These are phyloP conservation scores for Loris lydekkerianus DNA, from an alignment of 2,797 vertebrate species.

Conservation along the genomic window DNA sequence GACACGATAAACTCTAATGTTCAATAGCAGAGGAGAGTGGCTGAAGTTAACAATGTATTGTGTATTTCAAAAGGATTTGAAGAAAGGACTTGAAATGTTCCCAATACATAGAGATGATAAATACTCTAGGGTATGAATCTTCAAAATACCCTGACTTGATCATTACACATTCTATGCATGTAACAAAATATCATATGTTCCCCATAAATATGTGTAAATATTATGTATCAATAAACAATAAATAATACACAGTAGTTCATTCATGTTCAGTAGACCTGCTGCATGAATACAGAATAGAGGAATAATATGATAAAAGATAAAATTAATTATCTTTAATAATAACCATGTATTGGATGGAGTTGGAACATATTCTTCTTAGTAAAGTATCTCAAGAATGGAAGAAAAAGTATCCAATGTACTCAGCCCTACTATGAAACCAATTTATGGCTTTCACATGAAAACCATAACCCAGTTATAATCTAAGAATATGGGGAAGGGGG, in stretches of 20 bases:
- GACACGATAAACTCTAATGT: background rate
- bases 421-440: too few relatives aligned
- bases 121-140: background rate
- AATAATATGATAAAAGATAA: too few relatives aligned
- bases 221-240: background rate
- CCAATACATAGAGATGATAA: background rate
- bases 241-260: background rate
- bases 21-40: background rate
- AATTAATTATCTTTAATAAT: too few relatives aligned
- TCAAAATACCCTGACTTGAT: background rate
- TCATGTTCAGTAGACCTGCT: slow-evolving; percentile 33
- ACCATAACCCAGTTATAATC: too few relatives aligned
- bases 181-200: background rate
- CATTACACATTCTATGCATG: background rate
- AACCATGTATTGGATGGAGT: too few relatives aligned
- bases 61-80: background rate
- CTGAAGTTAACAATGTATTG: background rate
- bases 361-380: too few relatives aligned
- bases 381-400: too few relatives aligned
- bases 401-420: too few relatives aligned
- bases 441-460: too few relatives aligned
- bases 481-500: too few relatives aligned
- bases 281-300: slow-evolving; percentile 29
- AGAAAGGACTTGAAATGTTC: background rate
- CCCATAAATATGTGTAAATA: background rate